Evolutionary conservation across 2,888 invertebrate species (phyloP).

Genomic region (Cancer borealis): DNA sequence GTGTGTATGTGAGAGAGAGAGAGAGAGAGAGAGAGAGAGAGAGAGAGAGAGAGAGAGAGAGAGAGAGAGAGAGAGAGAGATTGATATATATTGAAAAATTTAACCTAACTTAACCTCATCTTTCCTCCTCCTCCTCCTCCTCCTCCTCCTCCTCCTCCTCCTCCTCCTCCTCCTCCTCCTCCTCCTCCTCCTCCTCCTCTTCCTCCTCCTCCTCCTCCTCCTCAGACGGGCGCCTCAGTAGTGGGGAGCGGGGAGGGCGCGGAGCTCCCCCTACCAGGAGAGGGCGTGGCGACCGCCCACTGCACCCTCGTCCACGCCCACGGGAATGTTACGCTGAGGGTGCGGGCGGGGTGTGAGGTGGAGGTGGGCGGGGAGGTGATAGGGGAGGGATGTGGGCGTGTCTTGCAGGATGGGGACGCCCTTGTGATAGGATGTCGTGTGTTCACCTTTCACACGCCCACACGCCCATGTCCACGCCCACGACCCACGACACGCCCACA

Average conservation of each 20-base stretch:
- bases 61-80: neutral
- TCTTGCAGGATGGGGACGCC: slow-evolving; percentile 24
- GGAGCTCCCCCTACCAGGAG: slow-evolving; percentile 67
- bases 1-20: too few relatives aligned
- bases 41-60: too few relatives aligned
- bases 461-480: slow-evolving; percentile 36
- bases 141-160: neutral
- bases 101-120: neutral
- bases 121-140: neutral
- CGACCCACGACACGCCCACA: neutral
- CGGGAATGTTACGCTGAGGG: slow-evolving; percentile 68
- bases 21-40: too few relatives aligned
- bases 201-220: neutral
- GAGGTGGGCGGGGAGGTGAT: slow-evolving; percentile 47
- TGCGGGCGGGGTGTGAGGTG: slow-evolving; percentile 57
- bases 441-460: slow-evolving; percentile 59
- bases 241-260: slow-evolving; percentile 67
- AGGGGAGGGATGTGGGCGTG: slow-evolving; percentile 38
- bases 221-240: slow-evolving; percentile 73
- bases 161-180: neutral
- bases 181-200: neutral
- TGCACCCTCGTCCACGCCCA: slow-evolving; percentile 64
- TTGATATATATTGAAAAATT: too few relatives aligned
- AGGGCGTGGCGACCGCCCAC: slow-evolving; percentile 63
- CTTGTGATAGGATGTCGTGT: slow-evolving; percentile 46